phyloP scores from a whole-genome alignment of 1,140 invertebrate species.

The Theocolax elegans region DNA sequence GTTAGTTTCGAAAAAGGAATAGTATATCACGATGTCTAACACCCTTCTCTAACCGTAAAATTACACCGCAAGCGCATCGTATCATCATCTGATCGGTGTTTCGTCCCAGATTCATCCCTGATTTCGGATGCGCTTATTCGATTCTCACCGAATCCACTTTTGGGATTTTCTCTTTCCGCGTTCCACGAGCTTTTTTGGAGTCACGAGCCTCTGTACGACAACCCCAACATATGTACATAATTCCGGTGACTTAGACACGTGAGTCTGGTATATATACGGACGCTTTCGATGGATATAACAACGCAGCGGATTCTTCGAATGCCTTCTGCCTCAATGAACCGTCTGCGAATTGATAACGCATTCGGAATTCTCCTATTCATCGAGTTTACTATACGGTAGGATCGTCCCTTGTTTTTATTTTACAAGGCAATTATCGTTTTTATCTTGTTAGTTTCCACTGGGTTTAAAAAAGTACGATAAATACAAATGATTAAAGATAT shows the following conservation, averaged over 20 bases:
- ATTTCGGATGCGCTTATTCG: not conserved
- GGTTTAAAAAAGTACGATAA: too few relatives aligned
- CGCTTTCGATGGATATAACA: constrained; percentile 22
- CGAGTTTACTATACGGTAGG: not conserved
- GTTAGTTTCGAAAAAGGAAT: too few relatives aligned
- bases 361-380: constrained; percentile 41
- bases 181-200: not conserved
- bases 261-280: not conserved
- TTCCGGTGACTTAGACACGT: constrained; percentile 22
- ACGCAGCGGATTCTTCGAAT: constrained; percentile 52
- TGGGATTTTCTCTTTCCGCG: too few relatives aligned
- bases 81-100: not conserved
- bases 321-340: constrained; percentile 47
- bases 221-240: constrained; percentile 47
- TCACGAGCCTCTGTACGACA: constrained; percentile 39
- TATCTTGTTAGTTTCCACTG: too few relatives aligned
- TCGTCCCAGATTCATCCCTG: not conserved
- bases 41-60: too few relatives aligned
- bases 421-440: not conserved
- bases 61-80: not conserved
- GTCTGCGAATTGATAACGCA: constrained; percentile 45
- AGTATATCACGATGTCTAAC: too few relatives aligned
- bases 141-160: not conserved
- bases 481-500: too few relatives aligned
- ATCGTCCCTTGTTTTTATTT: not conserved